These are phyloP conservation scores for Petrocephalus zakoni DNA, from an alignment of 2,113 vertebrate species.

Conservation along the genomic window DNA sequence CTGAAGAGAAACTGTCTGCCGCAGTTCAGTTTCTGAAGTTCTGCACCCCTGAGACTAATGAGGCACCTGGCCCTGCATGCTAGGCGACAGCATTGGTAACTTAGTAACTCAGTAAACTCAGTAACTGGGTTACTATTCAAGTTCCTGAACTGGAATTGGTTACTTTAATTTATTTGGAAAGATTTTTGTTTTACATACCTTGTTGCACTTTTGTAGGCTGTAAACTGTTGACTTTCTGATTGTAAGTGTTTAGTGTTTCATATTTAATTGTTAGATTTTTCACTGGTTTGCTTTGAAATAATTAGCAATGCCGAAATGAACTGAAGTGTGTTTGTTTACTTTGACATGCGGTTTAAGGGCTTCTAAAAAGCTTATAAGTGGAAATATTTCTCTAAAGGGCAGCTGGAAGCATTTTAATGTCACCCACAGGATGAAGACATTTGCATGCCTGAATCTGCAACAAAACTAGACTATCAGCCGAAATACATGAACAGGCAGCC, in stretches of 20 bases:
- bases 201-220: background rate
- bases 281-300: background rate
- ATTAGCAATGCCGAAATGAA: background rate
- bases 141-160: background rate
- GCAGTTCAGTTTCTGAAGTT: background rate
- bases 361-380: background rate
- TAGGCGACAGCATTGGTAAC: background rate
- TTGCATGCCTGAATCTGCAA: slow-evolving; percentile 33
- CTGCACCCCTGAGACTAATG: background rate
- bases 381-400: background rate
- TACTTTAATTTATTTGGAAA: background rate
- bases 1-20: background rate
- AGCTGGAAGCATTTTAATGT: background rate
- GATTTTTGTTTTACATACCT: background rate
- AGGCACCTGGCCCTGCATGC: background rate
- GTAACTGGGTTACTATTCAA: background rate
- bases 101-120: background rate
- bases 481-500: slow-evolving; percentile 37
- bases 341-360: background rate
- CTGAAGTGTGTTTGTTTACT: background rate
- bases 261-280: background rate
- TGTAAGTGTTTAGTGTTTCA: background rate
- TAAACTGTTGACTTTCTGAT: background rate
- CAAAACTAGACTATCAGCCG: slow-evolving; percentile 51
- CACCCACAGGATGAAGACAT: background rate